Evolutionary conservation across 2,797 vertebrate species (phyloP), one percentile per base, ranked within the genome.

Genomic region (Danionella dracula): DNA sequence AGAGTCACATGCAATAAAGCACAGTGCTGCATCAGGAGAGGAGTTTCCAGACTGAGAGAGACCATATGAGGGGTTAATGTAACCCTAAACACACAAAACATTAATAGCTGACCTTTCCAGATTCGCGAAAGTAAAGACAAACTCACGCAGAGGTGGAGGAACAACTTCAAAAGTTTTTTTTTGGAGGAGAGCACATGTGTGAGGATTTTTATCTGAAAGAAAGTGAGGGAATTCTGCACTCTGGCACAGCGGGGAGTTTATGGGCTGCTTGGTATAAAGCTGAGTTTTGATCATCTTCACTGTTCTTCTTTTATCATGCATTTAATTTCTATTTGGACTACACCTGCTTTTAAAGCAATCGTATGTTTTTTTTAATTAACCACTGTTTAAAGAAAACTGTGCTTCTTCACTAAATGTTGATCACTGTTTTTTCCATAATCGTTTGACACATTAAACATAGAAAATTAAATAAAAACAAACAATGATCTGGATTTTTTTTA

Each of bases 1-100:
- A 78, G 84, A 70, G 85, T 89, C 86, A 89, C 84, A 85, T 89
- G 85, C 82, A 87, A 81, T 79, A 83, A 85, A 85, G 83, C 70
- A 77, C 74, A 67, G 74, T 75, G 79, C 64, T 84, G 80, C 78
- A 79, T 80, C 55, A 81, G 67, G 79, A 79, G 76, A 81, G 79
- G 48, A 83, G 74, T 89, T 85, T 89, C 84, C 83, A 84, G 80
- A 70, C 75, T 78, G 77, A 70, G 70, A 62, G 71, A 74, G 50
- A 80, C 58, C 68, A 71, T 68, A 67, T 72, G 73, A 76, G 72
- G 66, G 76, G 69, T 74, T 56, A 66, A 57, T 48, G 62, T 34
- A 57, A 56, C 53, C 51, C 16, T 65, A 54, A 45, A 65, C 35
- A 65, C 62, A 65, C 50, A 55, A 29, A 1, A 19, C 62, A 65